Evolutionary conservation across 2,113 vertebrate species (phyloP), one percentile per base, ranked within the genome.

Genomic region (Xyrauchen texanus): DNA sequence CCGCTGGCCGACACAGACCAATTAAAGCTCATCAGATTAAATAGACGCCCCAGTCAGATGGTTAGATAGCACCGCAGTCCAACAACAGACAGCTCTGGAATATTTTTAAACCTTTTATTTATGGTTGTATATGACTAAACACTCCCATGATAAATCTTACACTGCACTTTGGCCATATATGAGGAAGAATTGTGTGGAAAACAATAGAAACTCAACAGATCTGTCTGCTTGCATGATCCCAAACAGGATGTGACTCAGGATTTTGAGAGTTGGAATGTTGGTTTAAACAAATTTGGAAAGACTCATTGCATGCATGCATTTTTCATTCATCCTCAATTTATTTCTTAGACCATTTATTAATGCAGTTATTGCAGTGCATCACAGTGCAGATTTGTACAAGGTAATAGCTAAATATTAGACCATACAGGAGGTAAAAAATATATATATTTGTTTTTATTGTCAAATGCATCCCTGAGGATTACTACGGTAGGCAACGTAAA

Each of bases 221-320:
- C 65, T 2, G 51, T 74, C 49, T 81, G 75, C 75, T 81, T 77
- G 81, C 75, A 81, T 52, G 49, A 78, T 75, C 21, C 52, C 69
- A 84, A 84, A 84, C 75, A 81, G 82, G 82, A 81, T 81, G 77
- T 68, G 51, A 42, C 45, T 60, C 51, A 6, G 21, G 11, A 73
- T 57, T 65, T 68, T 67, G 62, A 10, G 57, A 55, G 53, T 62
- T 46, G 69, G 69, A 15, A 16, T 53, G 15, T 61, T n/a, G 10
- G n/a, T 44, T 58, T 60, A 61, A 61, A 72, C 44, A 72, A 60
- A 6, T 73, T 73, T 60, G 46, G 55, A 42, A 62, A 52, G 16
- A 52, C 15, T 74, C 15, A 49, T 74, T 74, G 71, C 71, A 74
- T 62, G 15, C 44, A 62, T 16, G 57, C 45, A 34, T 16, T 73